Evolutionary conservation across 2,888 invertebrate genomes (phyloP), one percentile per base, ranked within the genome.

Genomic region (Dastarcus helophoroides): DNA sequence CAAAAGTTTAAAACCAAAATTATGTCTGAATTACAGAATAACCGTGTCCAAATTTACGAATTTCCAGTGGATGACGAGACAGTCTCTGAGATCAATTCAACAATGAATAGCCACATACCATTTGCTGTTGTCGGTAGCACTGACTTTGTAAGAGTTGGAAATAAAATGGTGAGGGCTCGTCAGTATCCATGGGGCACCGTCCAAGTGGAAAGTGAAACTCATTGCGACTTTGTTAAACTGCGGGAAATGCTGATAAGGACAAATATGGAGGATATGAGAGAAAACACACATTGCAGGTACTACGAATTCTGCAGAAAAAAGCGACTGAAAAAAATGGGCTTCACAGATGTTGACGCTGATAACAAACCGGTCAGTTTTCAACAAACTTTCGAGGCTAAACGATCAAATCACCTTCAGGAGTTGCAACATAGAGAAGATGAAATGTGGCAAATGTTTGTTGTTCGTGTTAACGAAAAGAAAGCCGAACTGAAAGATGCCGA

Each of bases 101-200:
- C 6, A 8, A 7, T 26, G 7, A 26, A 26, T 10, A 3, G 14
- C 13, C n/a, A 3, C 4, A 10, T 12, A 10, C 95, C 95, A 22
- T 95, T 95, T 65, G 94, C 95, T 3, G 90, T 94, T n/a, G 91
- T 95, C 15, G 94, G 94, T 40, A 90, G 89, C 56, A 89, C 86
- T 4, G 94, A 95, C 62, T 86, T 93, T 60, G 85, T 90, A 26
- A 79, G 88, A 51, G 78, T 93, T 35, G 93, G 89, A 29, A 91
- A 89, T 62, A 91, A 93, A 68, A 81, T 85, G 58, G 83, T 89
- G 50, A 73, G 94, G 27, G 93, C 91, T 1, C 63, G 95, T 8
- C 91, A 93, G 63, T 95, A 95, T 65, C 94, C 94, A 1, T 95
- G 95, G 95, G 95, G 94, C 21, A 90, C 90, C 0, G 94, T 95